Evolutionary conservation across 2,888 invertebrate genomes (phyloP), one percentile per base, ranked within the genome.

Genomic region (Andrena bicolor): DNA sequence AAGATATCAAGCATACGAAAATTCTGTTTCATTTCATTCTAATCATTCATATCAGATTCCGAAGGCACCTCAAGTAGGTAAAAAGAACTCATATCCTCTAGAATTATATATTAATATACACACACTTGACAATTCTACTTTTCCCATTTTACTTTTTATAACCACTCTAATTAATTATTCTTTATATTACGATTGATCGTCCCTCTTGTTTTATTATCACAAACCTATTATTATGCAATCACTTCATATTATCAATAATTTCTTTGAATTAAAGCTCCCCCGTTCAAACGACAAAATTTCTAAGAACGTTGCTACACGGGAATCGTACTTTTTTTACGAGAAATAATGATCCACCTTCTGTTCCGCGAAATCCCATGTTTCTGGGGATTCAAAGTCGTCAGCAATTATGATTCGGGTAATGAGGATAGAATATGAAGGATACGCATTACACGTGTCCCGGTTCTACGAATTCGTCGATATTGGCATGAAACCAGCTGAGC

Each of bases 401-500:
- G 13, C 51, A 81, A 77, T 79, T 79, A 79, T 73, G 30, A 66
- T 58, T 53, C 20, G 64, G 20, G 48, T 82, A 76, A 83, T 64
- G 73, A 79, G 65, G 30, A 41, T 49, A 26, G 20, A 28, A 30
- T 26, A 26, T 49, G 61, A 48, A 2, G 48, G 23, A 73, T 23
- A 69, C 69, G 68, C 77, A 74, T 70, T 32, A 70, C 10, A 48
- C 64, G 75, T 79, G 72, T 70, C 66, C 78, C 53, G 71, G n/a
- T 75, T 75, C 68, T 61, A 53, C 56, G 71, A 60, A 64, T 61
- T 60, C 78, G 75, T 75, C 84, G 87, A 88, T 89, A 90, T 89
- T 89, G 90, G 88, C 90, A 87, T 82, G 82, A 82, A 83, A 90
- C 86, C 89, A 86, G 86, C 83, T 51, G 71, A 56, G 48, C 70